These are phyloP conservation scores for Muscicapa comitata DNA, from an alignment of 2,797 vertebrate species.

Conservation along the genomic window DNA sequence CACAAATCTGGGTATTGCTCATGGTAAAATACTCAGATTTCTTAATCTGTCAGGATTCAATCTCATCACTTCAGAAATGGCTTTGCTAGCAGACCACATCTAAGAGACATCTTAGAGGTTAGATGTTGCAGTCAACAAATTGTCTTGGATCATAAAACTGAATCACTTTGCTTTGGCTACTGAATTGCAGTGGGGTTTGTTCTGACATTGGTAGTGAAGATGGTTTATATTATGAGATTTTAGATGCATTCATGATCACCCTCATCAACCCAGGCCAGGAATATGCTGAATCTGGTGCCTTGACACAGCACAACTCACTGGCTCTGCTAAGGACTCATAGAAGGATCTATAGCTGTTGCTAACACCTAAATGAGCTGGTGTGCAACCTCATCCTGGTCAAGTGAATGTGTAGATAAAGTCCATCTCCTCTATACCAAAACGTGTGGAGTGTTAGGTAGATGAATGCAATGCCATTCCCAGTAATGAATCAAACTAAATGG, in stretches of 20 bases:
- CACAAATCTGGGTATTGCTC: background rate
- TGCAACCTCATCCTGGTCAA: background rate
- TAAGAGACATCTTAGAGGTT: background rate
- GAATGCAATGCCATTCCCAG: background rate
- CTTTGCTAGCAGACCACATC: background rate
- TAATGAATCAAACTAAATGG: background rate
- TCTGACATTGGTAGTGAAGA: background rate
- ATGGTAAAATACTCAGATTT: background rate
- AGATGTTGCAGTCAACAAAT: background rate
- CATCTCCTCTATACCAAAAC: background rate
- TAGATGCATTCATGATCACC: background rate
- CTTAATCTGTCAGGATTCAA: background rate
- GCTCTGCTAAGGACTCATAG: background rate
- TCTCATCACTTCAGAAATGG: background rate
- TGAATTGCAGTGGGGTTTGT: background rate
- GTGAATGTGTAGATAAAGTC: background rate
- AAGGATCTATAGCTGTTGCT: background rate
- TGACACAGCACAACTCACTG: background rate
- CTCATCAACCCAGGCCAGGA: background rate
- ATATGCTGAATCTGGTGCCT: accelerated
- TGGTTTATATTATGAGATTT: background rate
- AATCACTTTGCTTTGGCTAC: background rate
- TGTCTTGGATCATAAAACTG: background rate
- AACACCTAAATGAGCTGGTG: background rate
- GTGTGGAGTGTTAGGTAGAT: background rate